Conservation (phyloP, 2,888 invertebrate species). For the Acrobasis repandana region DNA sequence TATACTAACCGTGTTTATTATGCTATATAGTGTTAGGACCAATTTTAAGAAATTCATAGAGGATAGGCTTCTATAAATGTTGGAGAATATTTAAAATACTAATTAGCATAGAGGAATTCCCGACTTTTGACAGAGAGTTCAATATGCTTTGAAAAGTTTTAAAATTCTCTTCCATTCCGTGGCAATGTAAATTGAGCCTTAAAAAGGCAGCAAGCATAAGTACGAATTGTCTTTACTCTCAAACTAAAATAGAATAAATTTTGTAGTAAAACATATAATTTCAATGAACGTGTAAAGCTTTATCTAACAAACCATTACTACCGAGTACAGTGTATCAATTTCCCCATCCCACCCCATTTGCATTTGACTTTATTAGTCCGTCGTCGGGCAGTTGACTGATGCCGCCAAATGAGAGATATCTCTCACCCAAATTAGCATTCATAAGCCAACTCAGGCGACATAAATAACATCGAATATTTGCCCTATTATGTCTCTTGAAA, state of each 20-base stretch:
- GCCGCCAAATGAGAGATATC: constrained; percentile 68
- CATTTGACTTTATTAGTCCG: constrained; percentile 50
- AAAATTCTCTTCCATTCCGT: too few relatives aligned
- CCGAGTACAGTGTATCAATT: neutral
- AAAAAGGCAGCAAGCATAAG: too few relatives aligned
- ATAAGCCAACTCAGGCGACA: constrained; percentile 69
- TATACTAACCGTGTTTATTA: too few relatives aligned
- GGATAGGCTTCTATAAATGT: too few relatives aligned
- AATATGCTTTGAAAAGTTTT: too few relatives aligned
- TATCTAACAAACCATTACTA: constrained; percentile 1
- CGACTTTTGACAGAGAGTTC: too few relatives aligned
- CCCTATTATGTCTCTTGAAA: constrained; percentile 48
- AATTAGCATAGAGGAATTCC: too few relatives aligned
- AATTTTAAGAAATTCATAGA: too few relatives aligned
- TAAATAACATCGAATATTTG: constrained; percentile 71
- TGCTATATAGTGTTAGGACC: too few relatives aligned
- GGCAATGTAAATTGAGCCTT: too few relatives aligned
- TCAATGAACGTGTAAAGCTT: neutral
- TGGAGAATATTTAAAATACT: too few relatives aligned
- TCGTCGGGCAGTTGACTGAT: constrained; percentile 59
- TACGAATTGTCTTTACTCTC: too few relatives aligned
- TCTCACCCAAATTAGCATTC: constrained; percentile 74
- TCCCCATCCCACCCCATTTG: constrained; percentile 30
- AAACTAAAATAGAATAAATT: neutral
- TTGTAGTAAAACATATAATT: neutral